These are phyloP conservation scores for Bimastos eiseni DNA, from an alignment of 2,888 invertebrate species.

Conservation along the genomic window DNA sequence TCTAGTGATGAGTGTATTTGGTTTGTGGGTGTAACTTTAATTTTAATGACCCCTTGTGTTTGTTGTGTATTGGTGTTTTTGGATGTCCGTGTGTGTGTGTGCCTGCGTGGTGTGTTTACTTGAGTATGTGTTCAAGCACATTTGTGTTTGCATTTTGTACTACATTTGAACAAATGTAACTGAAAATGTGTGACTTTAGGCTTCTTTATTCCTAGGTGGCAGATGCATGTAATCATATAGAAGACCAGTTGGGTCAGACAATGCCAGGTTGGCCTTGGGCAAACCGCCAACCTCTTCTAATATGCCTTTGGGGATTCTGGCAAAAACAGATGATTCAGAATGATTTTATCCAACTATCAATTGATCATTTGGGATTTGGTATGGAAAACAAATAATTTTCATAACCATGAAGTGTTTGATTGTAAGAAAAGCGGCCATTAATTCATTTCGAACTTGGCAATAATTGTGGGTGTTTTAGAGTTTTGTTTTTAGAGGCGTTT, in stretches of 20 bases:
- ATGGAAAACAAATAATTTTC: not conserved
- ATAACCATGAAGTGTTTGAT: not conserved
- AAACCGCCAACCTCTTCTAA: not conserved
- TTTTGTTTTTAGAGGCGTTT: no score
- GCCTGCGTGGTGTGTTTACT: no score
- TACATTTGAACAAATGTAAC: not conserved
- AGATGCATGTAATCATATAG: not conserved
- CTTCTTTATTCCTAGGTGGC: not conserved
- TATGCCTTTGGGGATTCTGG: not conserved
- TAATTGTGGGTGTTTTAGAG: not conserved
- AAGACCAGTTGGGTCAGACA: no score
- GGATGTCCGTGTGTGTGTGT: not conserved
- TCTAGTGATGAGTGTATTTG: not conserved
- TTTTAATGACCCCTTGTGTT: not conserved
- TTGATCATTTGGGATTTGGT: not conserved
- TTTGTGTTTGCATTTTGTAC: not conserved
- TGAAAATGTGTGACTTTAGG: slow-evolving; percentile 8
- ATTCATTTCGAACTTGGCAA: no score
- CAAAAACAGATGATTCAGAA: not conserved
- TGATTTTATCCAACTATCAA: not conserved
- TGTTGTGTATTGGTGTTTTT: not conserved
- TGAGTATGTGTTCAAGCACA: no score
- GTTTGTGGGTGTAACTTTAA: not conserved
- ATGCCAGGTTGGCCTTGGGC: not conserved
- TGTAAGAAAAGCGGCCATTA: not conserved